These are phyloP conservation scores for Eristalinus aeneus DNA, from an alignment of 2,888 invertebrate genomes.

Conservation along the genomic window DNA sequence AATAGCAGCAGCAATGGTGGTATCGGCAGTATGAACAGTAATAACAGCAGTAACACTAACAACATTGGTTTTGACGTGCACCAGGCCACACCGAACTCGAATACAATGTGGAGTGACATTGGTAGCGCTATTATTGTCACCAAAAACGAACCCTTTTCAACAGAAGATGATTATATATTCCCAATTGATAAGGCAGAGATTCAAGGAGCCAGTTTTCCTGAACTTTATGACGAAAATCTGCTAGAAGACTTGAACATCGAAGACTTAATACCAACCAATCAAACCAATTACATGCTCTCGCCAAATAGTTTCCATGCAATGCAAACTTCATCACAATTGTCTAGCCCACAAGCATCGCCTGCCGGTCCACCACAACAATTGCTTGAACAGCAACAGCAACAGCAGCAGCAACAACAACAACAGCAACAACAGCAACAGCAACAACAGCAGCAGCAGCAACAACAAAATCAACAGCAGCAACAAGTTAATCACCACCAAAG, in stretches of 20 bases:
- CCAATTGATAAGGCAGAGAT: slow-evolving; percentile 94
- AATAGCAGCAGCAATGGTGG: slow-evolving; percentile 57
- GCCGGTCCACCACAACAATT: slow-evolving; percentile 77
- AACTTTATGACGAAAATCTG: slow-evolving; percentile 91
- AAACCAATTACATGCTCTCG: slow-evolving; percentile 81
- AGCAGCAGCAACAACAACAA: slow-evolving; percentile 73
- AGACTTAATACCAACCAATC: slow-evolving; percentile 82
- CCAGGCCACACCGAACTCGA: slow-evolving; percentile 76
- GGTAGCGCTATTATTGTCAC: slow-evolving; percentile 80
- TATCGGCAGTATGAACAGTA: slow-evolving; percentile 70
- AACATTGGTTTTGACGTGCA: slow-evolving; percentile 75
- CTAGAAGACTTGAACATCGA: slow-evolving; percentile 92
- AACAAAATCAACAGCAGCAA: slow-evolving; percentile 73
- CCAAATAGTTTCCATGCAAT: slow-evolving; percentile 78
- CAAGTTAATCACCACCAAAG: slow-evolving; percentile 72
- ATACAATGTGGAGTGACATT: slow-evolving; percentile 80
- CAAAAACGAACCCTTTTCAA: slow-evolving; percentile 85
- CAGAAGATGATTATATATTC: slow-evolving; percentile 95
- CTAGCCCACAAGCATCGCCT: slow-evolving; percentile 75
- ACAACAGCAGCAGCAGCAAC: slow-evolving; percentile 72
- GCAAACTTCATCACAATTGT: slow-evolving; percentile 76
- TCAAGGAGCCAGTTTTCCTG: slow-evolving; percentile 90
- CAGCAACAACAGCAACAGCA: slow-evolving; percentile 72
- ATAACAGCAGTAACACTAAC: slow-evolving; percentile 54
- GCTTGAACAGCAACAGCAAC: slow-evolving; percentile 76